A percentile compares a stretch with the other conserved stretches of the same genome.
Evolutionary conservation across 1,140 invertebrate species (phyloP).

Genomic region (Calephelis nemesis): DNA sequence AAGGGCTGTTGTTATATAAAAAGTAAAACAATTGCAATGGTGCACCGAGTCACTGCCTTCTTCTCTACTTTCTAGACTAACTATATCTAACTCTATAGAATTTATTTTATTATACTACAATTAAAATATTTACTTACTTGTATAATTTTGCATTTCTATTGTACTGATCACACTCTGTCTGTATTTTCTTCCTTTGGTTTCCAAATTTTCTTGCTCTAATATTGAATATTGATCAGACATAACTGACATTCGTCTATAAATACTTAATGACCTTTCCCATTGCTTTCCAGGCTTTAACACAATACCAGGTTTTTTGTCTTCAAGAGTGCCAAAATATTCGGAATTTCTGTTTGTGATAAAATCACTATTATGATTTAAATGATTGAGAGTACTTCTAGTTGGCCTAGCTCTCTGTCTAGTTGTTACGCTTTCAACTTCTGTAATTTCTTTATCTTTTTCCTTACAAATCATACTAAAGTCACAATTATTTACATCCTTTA

Average conservation of each 20-base stretch:
- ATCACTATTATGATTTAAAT: conserved; percentile 6
- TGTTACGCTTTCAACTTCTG: conserved; percentile 15
- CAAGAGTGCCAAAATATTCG: conserved; percentile 16
- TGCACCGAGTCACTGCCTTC: not conserved
- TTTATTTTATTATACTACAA: conserved; percentile 1
- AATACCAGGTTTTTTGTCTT: conserved; percentile 46
- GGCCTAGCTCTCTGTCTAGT: conserved; percentile 27
- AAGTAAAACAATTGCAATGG: too few species aligned
- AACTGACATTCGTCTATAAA: conserved; percentile 66
- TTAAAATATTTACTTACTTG: conserved; percentile 30
- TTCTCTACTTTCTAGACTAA: not conserved
- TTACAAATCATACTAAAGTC: not conserved
- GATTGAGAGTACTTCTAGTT: conserved; percentile 12
- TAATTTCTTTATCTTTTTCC: conserved; percentile 19
- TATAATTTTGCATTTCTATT: conserved; percentile 65
- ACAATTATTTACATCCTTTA: not conserved
- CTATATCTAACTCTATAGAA: not conserved
- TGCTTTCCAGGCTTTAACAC: conserved; percentile 69
- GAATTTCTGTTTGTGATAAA: not conserved
- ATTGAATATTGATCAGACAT: conserved; percentile 54
- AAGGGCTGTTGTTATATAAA: too few species aligned
- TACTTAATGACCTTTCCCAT: conserved; percentile 73
- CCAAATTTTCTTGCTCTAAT: conserved; percentile 47
- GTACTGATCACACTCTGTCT: conserved; percentile 67
- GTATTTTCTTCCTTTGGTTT: conserved; percentile 66